Evolutionary conservation across 1,140 invertebrate species (phyloP), one percentile per base, ranked within the genome.

Genomic region (Mycetomoellerius zeteki): DNA sequence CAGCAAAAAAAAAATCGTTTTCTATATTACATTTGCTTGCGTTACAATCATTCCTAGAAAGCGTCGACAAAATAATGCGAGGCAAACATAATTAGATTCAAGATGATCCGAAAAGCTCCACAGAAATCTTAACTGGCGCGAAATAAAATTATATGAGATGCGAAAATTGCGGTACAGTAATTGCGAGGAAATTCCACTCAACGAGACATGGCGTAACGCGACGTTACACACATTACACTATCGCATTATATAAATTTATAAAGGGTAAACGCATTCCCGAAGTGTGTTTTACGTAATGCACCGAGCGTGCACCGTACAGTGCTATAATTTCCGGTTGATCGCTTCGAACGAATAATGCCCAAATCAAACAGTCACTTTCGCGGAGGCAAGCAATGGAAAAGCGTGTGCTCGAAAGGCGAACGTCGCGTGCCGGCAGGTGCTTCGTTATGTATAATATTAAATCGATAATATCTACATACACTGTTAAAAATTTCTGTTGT

Each of bases 171-270:
- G 67, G 33, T 72, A 30, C 67, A 60, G 54, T 73, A 73, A 72
- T 82, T 73, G 54, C 54, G 80, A 73, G 80, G 14, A 82, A 82
- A 82, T 71, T 58, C 19, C 54, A 24, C 21, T 85, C 27, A 76
- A 89, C 37, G 3, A 24, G 43, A 37, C 30, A 21, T 60, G 47
- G 14, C 64, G 76, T 47, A 87, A 86, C 75, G 37, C 43, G 33
- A 76, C 64, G 67, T 87, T 58, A 88, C 30, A n/a, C 72, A 58
- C 52, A 77, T 77, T 77, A 62, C 10, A 47, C 69, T n/a, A 50
- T 54, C 19, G 62, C 19, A 86, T 89, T 89, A 78, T 78, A 65
- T 80, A 80, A 88, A 89, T 89, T 82, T 86, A 78, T 85, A 85
- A 85, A 85, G 67, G 54, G 67, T 37, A 82, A 82, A 56, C 54